Conservation (phyloP, 2,797 vertebrate genomes). For the Sebastes minor region DNA sequence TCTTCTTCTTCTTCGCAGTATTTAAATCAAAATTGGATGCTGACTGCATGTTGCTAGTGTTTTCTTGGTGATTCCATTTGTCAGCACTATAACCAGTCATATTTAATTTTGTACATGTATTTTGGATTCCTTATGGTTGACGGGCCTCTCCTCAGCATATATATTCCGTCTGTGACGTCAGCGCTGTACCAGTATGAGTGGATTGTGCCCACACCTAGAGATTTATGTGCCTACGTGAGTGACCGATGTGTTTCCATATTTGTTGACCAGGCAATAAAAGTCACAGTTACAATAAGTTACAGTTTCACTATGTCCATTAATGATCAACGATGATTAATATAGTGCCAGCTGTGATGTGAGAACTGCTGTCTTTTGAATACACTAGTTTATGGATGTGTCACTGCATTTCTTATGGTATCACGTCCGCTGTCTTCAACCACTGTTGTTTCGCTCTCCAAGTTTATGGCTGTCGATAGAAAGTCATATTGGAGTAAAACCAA, state of each 20-base stretch:
- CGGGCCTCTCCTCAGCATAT: no score
- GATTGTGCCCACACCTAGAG: no score
- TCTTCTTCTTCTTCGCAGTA: no score
- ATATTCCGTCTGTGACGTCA: no score
- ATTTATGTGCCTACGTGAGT: no score
- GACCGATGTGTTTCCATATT: no score
- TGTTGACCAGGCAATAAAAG: background rate
- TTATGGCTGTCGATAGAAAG: background rate
- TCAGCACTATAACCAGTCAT: no score
- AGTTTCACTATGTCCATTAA: background rate
- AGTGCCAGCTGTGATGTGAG: background rate
- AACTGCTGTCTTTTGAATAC: background rate
- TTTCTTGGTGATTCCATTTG: no score
- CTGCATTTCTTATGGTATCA: background rate
- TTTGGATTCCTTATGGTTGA: background rate
- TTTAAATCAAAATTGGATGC: background rate
- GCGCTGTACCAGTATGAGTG: no score
- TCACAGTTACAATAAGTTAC: no score
- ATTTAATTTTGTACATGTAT: no score
- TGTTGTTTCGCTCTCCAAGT: background rate
- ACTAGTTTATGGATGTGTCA: background rate
- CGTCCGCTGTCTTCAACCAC: background rate
- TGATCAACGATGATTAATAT: background rate
- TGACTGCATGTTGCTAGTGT: no score
- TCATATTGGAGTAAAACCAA: background rate